Conservation (phyloP, 2,888 invertebrate genomes). For the Bruchidius siliquastri region DNA sequence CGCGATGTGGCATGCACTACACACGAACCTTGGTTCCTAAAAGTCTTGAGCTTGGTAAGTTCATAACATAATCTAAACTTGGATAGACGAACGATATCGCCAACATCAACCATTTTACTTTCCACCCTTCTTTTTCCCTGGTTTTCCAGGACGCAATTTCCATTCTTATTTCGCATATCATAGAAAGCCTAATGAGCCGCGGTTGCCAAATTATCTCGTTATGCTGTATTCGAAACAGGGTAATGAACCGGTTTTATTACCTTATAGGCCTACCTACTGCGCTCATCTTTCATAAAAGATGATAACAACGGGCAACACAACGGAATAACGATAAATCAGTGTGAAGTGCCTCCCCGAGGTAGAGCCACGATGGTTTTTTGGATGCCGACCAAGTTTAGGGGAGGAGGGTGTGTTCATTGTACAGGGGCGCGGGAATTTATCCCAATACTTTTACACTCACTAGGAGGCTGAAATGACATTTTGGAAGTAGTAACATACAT, state of each 20-base stretch:
- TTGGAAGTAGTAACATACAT: too few relatives aligned
- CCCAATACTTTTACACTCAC: too few relatives aligned
- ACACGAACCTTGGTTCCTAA: too few relatives aligned
- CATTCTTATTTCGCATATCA: not conserved
- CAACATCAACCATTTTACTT: not conserved
- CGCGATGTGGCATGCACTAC: too few relatives aligned
- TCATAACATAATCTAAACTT: not conserved
- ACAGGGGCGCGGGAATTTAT: not conserved
- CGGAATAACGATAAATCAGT: not conserved
- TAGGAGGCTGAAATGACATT: too few relatives aligned
- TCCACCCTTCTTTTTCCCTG: not conserved
- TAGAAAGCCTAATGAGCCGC: not conserved
- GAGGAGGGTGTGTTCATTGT: not conserved
- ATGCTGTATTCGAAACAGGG: not conserved
- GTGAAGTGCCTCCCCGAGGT: not conserved
- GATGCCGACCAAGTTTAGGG: not conserved
- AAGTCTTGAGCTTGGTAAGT: not conserved
- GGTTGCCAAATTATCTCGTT: not conserved
- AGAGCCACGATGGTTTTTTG: not conserved
- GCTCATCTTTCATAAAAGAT: not conserved
- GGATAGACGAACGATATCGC: not conserved
- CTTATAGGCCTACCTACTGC: not conserved
- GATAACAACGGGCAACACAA: not conserved
- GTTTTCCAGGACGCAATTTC: not conserved
- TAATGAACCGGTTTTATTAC: not conserved